These are phyloP conservation scores for Pocillopora verrucosa DNA, from an alignment of 64 coral and sea anemone genomes.

Conservation along the genomic window DNA sequence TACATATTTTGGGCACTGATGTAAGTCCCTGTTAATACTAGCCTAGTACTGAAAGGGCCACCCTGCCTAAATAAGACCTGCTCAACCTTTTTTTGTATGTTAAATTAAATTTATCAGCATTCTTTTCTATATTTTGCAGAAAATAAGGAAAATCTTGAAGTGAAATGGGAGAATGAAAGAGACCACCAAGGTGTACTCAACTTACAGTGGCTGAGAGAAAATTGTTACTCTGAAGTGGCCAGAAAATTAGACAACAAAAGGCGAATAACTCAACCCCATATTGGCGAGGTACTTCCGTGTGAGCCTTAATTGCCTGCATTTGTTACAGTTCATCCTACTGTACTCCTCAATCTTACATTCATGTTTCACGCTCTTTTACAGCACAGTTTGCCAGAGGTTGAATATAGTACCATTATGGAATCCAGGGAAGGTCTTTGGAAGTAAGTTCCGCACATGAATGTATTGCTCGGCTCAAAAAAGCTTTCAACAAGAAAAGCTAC, in stretches of 20 bases:
- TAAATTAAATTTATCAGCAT: neutral
- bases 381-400: constrained; percentile 31
- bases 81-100: too few species aligned
- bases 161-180: constrained; percentile 22
- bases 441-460: neutral
- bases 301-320: too few species aligned
- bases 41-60: too few species aligned
- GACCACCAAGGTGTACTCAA: constrained; percentile 17
- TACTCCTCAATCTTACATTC: too few species aligned
- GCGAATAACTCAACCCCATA: constrained; percentile 7
- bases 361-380: neutral
- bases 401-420: constrained; percentile 10
- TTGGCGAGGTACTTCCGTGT: constrained; percentile 3
- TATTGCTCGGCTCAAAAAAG: neutral
- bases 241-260: neutral
- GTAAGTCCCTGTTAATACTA: too few species aligned
- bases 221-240: constrained; percentile 29
- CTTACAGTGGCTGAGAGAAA: constrained; percentile 46
- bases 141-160: neutral
- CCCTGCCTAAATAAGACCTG: too few species aligned
- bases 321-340: too few species aligned
- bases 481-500: too few species aligned
- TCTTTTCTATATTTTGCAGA: neutral
- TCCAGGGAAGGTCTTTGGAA: constrained; percentile 31
- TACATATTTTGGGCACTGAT: too few species aligned